Percentiles rank a stretch among this genome's conserved stretches.
Conservation (phyloP, 2,888 invertebrate species). For the Perizoma affinitatum region DNA sequence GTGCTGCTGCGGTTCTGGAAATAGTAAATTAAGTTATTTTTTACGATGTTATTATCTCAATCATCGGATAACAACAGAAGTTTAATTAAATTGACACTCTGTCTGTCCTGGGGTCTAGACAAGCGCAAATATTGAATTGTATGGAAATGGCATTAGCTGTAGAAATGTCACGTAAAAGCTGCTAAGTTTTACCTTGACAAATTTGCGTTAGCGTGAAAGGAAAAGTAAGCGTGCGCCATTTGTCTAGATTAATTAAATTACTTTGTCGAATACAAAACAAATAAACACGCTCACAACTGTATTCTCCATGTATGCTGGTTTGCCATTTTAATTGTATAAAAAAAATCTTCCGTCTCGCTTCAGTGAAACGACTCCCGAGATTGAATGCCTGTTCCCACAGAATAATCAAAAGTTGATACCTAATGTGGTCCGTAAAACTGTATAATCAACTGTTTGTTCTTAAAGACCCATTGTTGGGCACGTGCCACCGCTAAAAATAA, state of each 20-base stretch:
- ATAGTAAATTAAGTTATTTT: slow-evolving; percentile 1
- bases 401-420: too few relatives aligned
- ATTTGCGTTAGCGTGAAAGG: too few relatives aligned
- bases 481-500: slow-evolving; percentile 6
- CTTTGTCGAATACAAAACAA: too few relatives aligned
- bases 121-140: too few relatives aligned
- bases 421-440: not conserved
- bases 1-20: not conserved
- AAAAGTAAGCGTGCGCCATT: too few relatives aligned
- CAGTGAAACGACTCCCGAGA: slow-evolving; percentile 3
- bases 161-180: too few relatives aligned
- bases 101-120: not conserved
- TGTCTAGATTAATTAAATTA: not conserved
- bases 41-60: slow-evolving; percentile 2
- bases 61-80: slow-evolving; percentile 4
- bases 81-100: not conserved
- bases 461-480: slow-evolving; percentile 12
- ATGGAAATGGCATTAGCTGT: too few relatives aligned
- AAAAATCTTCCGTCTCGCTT: not conserved
- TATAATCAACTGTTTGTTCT: not conserved
- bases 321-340: not conserved
- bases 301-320: too few relatives aligned
- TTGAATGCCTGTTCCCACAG: not conserved
- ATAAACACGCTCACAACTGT: too few relatives aligned
- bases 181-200: too few relatives aligned